These are phyloP conservation scores for Eriocheir sinensis DNA, from an alignment of 1,140 invertebrate genomes.

Conservation along the genomic window DNA sequence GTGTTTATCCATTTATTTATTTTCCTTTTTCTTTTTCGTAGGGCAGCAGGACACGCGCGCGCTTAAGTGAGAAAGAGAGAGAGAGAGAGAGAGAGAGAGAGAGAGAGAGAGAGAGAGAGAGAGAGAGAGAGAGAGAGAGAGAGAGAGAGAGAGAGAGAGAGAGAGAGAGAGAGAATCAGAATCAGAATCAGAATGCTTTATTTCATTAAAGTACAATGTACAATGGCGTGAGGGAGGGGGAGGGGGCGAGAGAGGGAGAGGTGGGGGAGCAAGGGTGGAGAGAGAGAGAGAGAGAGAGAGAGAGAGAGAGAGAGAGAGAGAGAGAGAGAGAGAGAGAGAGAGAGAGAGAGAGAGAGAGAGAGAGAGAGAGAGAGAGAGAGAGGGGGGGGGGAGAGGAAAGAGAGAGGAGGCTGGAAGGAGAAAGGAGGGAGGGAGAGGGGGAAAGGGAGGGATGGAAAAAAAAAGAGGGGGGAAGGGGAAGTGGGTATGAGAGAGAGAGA, in stretches of 20 bases:
- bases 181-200: too few species aligned
- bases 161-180: too few species aligned
- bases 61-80: too few species aligned
- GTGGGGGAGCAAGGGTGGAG: not conserved
- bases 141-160: too few species aligned
- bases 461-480: not conserved
- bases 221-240: not conserved
- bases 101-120: too few species aligned
- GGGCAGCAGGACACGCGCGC: too few species aligned
- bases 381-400: not conserved
- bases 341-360: slow-evolving; percentile 49
- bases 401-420: too few species aligned
- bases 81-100: too few species aligned
- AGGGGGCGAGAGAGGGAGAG: not conserved
- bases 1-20: too few species aligned
- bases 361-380: slow-evolving; percentile 41
- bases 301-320: not conserved
- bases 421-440: not conserved
- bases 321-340: not conserved
- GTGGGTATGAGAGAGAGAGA: not conserved
- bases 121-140: too few species aligned
- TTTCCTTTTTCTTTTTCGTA: too few species aligned
- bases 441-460: not conserved
- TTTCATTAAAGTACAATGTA: too few species aligned
- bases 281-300: not conserved